A percentile compares a stretch with the other conserved stretches of the same genome.
phyloP scores from a whole-genome alignment of 2,113 vertebrate species.

The Tamias sibiricus region DNA sequence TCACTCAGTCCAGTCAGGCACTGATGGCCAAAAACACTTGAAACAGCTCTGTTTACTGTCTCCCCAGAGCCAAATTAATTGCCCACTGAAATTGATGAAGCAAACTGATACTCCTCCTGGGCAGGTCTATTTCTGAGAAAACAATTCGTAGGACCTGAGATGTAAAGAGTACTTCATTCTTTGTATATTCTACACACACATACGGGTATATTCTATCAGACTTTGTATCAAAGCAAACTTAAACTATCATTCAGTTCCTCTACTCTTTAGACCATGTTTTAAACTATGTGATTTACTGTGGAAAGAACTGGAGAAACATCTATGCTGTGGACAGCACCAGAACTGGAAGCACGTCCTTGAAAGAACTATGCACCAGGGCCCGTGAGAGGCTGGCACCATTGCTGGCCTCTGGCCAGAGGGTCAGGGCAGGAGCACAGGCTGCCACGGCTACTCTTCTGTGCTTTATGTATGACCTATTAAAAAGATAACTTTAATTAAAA shows the following conservation, averaged over 20 bases:
- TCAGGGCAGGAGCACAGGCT: rapidly evolving
- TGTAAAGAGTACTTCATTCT: background rate
- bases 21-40: background rate
- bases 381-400: background rate
- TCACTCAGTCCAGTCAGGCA: background rate
- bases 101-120: background rate
- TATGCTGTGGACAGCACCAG: background rate
- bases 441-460: rapidly evolving
- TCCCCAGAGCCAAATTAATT: no score
- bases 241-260: background rate
- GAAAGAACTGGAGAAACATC: background rate
- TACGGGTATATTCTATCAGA: background rate
- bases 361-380: no score
- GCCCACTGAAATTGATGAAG: background rate
- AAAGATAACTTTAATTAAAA: background rate
- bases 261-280: background rate
- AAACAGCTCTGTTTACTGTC: no score
- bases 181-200: background rate
- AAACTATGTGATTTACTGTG: background rate
- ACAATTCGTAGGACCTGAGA: background rate
- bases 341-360: background rate
- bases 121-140: background rate
- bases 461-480: background rate
- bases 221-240: background rate
- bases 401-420: background rate